Conservation (phyloP, 2,797 vertebrate species). For the Coreius guichenoti region DNA sequence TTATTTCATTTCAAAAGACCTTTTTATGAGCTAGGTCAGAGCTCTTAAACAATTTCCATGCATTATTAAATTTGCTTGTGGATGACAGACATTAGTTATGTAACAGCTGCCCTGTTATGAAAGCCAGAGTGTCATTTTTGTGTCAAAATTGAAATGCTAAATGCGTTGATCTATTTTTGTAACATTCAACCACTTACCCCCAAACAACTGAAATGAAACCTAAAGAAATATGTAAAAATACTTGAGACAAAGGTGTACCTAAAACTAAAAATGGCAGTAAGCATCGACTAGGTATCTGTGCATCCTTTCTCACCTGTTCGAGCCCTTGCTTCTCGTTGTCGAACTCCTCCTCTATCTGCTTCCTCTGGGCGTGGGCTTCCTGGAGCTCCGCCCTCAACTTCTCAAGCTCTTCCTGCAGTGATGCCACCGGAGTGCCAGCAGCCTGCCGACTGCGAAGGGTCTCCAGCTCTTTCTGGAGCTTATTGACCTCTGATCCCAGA, state of each 20-base stretch:
- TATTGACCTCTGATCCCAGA: conserved; percentile 80
- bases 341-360: conserved; percentile 81
- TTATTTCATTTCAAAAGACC: not conserved
- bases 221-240: not conserved
- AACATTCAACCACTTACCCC: not conserved
- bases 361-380: conserved; percentile 75
- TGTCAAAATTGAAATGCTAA: not conserved
- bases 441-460: conserved; percentile 69
- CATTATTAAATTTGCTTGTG: conserved; percentile 4
- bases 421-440: conserved; percentile 69
- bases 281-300: not conserved
- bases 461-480: conserved; percentile 87
- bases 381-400: conserved; percentile 81
- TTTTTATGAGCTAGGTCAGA: not conserved
- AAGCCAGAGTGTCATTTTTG: not conserved
- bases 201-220: not conserved
- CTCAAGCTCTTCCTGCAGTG: conserved; percentile 85
- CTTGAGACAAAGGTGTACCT: not conserved
- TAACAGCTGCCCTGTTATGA: not conserved
- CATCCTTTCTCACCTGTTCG: conserved; percentile 80
- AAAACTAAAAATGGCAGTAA: not conserved
- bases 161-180: not conserved
- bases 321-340: conserved; percentile 80
- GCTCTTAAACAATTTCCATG: conserved; percentile 7
- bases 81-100: conserved; percentile 10